phyloP scores from a whole-genome alignment of 1,140 invertebrate genomes.

The Andricus grossulariae region DNA sequence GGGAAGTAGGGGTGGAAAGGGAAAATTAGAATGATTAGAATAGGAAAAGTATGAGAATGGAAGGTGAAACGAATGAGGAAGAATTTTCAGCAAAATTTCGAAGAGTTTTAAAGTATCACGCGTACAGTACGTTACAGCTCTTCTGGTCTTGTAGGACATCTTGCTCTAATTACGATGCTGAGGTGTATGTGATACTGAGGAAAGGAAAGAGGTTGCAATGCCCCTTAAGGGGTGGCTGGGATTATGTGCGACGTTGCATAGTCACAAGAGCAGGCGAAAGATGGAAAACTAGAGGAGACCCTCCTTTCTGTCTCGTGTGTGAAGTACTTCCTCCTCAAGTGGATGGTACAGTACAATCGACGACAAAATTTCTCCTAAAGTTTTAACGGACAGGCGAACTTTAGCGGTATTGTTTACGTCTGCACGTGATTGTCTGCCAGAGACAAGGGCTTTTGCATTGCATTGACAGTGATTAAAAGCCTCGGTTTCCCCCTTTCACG shows the following conservation, averaged over 20 bases:
- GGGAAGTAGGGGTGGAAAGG: no score
- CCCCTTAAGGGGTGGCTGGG: neutral
- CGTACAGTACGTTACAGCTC: no score
- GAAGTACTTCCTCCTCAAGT: slow-evolving; percentile 12
- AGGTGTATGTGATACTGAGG: neutral
- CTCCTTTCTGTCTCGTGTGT: slow-evolving; percentile 34
- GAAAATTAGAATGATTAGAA: no score
- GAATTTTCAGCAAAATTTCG: no score
- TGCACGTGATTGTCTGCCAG: slow-evolving; percentile 31
- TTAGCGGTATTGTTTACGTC: neutral
- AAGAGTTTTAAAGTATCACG: no score
- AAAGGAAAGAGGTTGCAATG: slow-evolving; percentile 5
- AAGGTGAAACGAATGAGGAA: neutral
- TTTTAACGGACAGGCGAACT: slow-evolving; percentile 18
- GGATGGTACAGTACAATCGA: slow-evolving; percentile 42
- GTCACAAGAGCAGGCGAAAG: neutral
- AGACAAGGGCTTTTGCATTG: neutral
- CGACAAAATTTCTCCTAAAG: slow-evolving; percentile 41
- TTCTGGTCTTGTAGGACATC: neutral
- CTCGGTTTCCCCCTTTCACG: neutral
- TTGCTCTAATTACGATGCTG: slow-evolving; percentile 37
- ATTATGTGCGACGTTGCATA: slow-evolving; percentile 29
- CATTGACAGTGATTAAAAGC: slow-evolving; percentile 28
- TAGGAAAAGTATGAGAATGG: no score
- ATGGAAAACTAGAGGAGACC: neutral